These are phyloP conservation scores for Acrobeloides nanus DNA, from an alignment of 2,888 invertebrate genomes.

Conservation along the genomic window DNA sequence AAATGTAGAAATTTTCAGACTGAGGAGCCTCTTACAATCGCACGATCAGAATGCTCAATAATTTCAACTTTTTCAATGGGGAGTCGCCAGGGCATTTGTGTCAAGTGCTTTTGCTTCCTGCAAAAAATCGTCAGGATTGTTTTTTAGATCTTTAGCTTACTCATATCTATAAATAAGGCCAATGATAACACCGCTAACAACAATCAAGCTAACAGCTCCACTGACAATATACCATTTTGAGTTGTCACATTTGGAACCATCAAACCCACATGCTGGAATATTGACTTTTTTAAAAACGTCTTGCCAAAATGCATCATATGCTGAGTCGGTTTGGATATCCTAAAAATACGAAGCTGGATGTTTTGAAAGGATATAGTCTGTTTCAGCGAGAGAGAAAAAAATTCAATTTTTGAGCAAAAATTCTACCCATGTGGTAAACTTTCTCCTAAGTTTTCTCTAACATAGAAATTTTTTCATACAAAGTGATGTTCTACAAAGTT, in stretches of 20 bases:
- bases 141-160: neutral
- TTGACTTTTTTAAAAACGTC: too few relatives aligned
- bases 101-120: slow-evolving; percentile 9
- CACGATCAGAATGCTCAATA: slow-evolving; percentile 6
- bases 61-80: slow-evolving; percentile 15
- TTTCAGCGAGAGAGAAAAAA: too few relatives aligned
- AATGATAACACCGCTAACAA: slow-evolving; percentile 3
- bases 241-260: slow-evolving; percentile 11
- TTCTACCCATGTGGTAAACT: too few relatives aligned
- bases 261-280: slow-evolving; percentile 13
- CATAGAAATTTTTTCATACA: too few relatives aligned
- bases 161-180: slow-evolving; percentile 9
- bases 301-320: neutral
- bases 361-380: neutral
- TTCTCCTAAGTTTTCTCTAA: too few relatives aligned
- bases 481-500: too few relatives aligned
- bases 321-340: neutral
- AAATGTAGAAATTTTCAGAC: too few relatives aligned
- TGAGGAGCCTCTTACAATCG: too few relatives aligned
- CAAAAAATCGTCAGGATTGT: slow-evolving; percentile 4
- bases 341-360: neutral
- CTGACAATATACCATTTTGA: slow-evolving; percentile 16
- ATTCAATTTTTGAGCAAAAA: too few relatives aligned
- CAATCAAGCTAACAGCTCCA: slow-evolving; percentile 8
- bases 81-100: slow-evolving; percentile 12